These are phyloP conservation scores for Drosophila sechellia DNA, from an alignment of 1,140 invertebrate species.

Conservation along the genomic window DNA sequence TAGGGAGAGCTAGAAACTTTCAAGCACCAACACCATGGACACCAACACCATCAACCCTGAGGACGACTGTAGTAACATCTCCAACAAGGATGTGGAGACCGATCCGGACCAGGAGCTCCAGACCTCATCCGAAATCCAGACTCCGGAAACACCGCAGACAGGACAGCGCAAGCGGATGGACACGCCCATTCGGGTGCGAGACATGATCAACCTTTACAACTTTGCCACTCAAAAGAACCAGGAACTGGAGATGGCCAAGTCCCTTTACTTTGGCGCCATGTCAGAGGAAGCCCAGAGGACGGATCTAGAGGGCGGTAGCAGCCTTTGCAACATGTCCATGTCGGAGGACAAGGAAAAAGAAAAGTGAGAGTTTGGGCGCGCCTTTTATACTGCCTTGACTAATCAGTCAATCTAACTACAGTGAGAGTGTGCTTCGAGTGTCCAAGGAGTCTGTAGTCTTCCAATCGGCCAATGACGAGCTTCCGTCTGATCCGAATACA, in stretches of 20 bases:
- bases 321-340: conserved; percentile 15
- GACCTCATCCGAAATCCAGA: conserved; percentile 10
- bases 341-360: conserved; percentile 9
- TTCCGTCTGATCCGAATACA: background rate
- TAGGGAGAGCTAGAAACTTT: conserved; percentile 2
- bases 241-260: conserved; percentile 61
- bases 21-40: conserved; percentile 20
- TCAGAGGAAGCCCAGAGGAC: conserved; percentile 11
- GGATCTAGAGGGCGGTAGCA: conserved; percentile 13
- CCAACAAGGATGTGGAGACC: conserved; percentile 1
- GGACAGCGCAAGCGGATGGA: conserved; percentile 18
- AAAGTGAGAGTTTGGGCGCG: background rate
- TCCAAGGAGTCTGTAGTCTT: conserved; percentile 25
- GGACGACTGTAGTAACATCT: conserved; percentile 35
- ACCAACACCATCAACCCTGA: background rate
- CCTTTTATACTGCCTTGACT: too few relatives aligned
- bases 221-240: conserved; percentile 69
- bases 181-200: conserved; percentile 59
- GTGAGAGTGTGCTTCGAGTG: conserved; percentile 35
- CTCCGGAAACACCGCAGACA: background rate
- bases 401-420: background rate
- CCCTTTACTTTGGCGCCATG: conserved; percentile 43
- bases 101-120: conserved; percentile 6
- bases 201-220: conserved; percentile 73
- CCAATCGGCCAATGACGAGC: conserved; percentile 9